Base-by-base conservation (phyloP, 2,113 vertebrate species). In the Chroicocephalus ridibundus region DNA sequence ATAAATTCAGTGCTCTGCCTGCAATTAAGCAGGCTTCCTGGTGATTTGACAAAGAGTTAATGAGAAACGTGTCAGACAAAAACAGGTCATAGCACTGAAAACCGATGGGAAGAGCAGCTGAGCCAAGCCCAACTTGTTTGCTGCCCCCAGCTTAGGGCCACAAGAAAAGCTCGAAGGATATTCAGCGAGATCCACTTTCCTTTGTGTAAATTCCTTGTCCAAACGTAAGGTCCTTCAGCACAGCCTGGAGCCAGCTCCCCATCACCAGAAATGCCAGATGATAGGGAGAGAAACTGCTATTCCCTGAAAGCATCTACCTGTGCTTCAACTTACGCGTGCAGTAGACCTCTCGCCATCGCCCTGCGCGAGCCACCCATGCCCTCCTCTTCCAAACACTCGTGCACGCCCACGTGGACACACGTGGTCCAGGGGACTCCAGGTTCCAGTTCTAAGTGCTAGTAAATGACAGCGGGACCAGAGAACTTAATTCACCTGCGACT, bases 1-100 rank as follows among this genome's bases (percentile, higher is more conserved):
- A 60, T 97, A 97, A 97, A 98, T 96, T 84, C 89, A 97, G 86
- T 34, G 5, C 93, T 94, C 96, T 77, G 96, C 82, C 58, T 75
- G 96, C 97, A 96, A 89, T 96, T 94, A 94, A 32, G 52, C 78
- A 47, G 94, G 90, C 93, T 93, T 77, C 49, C 96, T 77, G 96
- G 95, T 76, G 97, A 90, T 68, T 62, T 91, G 96, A 94, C 93
- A 85, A 58, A 91, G 96, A 84, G 68, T 88, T 93, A 94, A 96
- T 88, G 90, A 97, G 96, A 94, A 97, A 90, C 31, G 60, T 54
- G 96, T 81, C 93, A 61, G 86, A 88, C 86, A 38, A 71, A 92
- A 93, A 22, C 66, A 90, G 94, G 96, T 76, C 85, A 57, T 1
- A 61, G 86, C 36, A 47, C 71, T 52, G 87, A 68, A 42, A 58